Evolutionary conservation across 1,140 invertebrate species (phyloP), one percentile per base, ranked within the genome.

Genomic region (Drosophila bipectinata): DNA sequence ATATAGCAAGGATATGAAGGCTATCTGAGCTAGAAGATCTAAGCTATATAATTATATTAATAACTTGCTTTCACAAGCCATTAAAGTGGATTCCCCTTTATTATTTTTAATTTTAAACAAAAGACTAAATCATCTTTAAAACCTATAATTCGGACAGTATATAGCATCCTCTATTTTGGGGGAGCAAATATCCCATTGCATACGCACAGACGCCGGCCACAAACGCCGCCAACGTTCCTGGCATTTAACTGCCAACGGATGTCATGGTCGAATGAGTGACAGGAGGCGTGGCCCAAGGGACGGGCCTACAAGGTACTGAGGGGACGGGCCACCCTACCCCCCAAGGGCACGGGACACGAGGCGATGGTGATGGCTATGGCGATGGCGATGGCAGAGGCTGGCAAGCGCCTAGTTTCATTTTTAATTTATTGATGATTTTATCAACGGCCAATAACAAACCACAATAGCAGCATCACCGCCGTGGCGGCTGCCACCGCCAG

Each of bases 351-450:
- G 21, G 21, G 21, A 2, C 21, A 21, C 1, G 21, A 21, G 21
- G 21, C 21, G 21, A 21, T 21, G 21, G 21, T 3, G 21, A 21
- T 21, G 21, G 21, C 21, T 1, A 21, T 21, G 3, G 21, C 21
- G 21, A 21, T 21, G 3, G 21, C 21, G 21, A 21, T 21, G 21
- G 21, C 21, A 21, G 24, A 0, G 18, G n/a, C 12, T 32, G 12
- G 44, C 28, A 45, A 53, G 58, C 51, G 59, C 63, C 77, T 80
- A 75, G 77, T 75, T 80, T 75, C 71, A 56, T 79, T 79, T 79
- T 79, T 80, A 80, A 80, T 80, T 80, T 80, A 80, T 80, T 80
- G 77, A 76, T 79, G 71, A 80, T 80, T 80, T 80, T 80, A 80
- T 80, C 77, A 64, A 51, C 71, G 77, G 56, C 64, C 77, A 80